Conservation (phyloP, 2,113 vertebrate species). For the Serinus canaria region DNA sequence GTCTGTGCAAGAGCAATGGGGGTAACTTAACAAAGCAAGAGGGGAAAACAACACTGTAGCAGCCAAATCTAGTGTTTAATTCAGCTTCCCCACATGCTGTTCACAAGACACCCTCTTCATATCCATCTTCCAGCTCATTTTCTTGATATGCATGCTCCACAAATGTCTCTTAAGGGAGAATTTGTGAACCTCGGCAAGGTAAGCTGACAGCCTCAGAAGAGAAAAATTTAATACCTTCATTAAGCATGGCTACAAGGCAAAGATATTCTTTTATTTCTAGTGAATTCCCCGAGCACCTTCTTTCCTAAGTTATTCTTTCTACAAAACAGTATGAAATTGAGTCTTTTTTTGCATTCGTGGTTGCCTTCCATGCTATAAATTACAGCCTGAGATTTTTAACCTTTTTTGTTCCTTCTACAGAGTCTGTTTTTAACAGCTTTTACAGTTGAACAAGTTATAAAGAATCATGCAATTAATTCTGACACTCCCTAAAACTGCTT, state of each 20-base stretch:
- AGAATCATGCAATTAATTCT: neutral
- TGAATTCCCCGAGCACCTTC: neutral
- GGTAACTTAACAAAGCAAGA: neutral
- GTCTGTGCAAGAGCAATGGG: neutral
- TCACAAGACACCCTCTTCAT: neutral
- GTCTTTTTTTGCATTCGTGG: neutral
- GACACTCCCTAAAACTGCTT: neutral
- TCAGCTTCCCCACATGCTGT: neutral
- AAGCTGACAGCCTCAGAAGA: neutral
- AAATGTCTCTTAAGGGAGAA: conserved; percentile 19
- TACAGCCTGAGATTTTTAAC: neutral
- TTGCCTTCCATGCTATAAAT: neutral
- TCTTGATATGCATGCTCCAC: neutral
- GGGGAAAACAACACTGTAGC: neutral
- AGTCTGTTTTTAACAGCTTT: neutral
- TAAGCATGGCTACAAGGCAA: conserved; percentile 33
- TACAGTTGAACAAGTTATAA: neutral
- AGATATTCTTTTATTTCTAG: neutral
- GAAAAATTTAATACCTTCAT: conserved; percentile 13
- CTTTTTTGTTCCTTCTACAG: neutral
- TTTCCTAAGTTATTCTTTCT: conserved; percentile 8
- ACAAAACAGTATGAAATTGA: neutral
- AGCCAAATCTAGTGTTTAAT: neutral
- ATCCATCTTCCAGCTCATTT: neutral
- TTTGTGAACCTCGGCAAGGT: neutral